Conservation (phyloP, 2,797 vertebrate genomes). For the Sebastes steindachneri region DNA sequence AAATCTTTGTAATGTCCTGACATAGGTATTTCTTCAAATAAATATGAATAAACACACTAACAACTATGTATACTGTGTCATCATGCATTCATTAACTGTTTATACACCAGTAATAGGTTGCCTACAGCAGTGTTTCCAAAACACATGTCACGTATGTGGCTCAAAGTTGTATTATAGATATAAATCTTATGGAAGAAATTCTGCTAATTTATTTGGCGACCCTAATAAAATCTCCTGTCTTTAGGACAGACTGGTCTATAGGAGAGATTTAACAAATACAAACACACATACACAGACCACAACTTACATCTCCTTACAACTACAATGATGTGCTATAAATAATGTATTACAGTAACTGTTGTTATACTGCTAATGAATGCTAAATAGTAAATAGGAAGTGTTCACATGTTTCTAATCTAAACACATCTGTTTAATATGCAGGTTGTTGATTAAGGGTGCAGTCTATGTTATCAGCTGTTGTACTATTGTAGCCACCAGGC, state of each 20-base stretch:
- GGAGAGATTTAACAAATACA: not conserved
- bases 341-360: too few relatives aligned
- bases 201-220: too few relatives aligned
- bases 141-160: too few relatives aligned
- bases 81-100: not conserved
- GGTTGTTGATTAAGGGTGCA: not conserved
- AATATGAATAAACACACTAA: not conserved
- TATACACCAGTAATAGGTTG: too few relatives aligned
- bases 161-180: too few relatives aligned
- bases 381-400: not conserved
- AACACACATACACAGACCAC: not conserved
- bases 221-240: too few relatives aligned
- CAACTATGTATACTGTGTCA: not conserved
- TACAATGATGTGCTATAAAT: not conserved
- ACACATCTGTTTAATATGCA: not conserved
- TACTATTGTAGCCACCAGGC: not conserved
- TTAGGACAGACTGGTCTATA: not conserved
- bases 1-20: not conserved
- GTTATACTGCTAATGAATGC: not conserved
- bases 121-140: too few relatives aligned
- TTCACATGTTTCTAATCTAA: not conserved
- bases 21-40: not conserved
- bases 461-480: constrained; percentile 3
- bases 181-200: too few relatives aligned
- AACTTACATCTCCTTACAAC: not conserved